Conservation (phyloP, 2,113 vertebrate species). For the Pao palembangensis region DNA sequence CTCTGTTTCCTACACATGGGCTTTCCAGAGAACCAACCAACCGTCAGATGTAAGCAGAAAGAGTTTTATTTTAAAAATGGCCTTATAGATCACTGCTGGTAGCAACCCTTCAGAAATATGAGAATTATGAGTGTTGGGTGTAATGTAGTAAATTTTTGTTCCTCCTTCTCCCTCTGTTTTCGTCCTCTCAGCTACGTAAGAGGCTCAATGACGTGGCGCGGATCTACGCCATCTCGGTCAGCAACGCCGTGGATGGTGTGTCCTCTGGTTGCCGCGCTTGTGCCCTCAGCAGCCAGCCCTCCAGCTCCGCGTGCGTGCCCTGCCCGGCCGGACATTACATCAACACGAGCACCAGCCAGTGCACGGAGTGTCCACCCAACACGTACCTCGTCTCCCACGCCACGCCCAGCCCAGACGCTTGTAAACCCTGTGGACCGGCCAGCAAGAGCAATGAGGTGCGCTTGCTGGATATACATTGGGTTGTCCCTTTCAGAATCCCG, state of each 20-base stretch:
- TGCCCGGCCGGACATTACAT: slow-evolving; percentile 92
- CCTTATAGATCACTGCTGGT: background rate
- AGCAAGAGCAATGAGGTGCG: slow-evolving; percentile 84
- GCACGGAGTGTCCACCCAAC: slow-evolving; percentile 83
- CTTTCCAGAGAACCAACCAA: slow-evolving; percentile 92
- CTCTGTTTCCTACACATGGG: slow-evolving; percentile 93
- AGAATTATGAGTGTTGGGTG: too few species aligned
- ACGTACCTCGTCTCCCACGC: slow-evolving; percentile 85
- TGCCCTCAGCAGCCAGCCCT: slow-evolving; percentile 80
- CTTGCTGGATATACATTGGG: background rate
- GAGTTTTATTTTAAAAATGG: background rate
- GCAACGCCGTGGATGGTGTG: slow-evolving; percentile 85
- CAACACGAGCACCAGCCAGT: slow-evolving; percentile 82
- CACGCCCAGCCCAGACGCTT: slow-evolving; percentile 82
- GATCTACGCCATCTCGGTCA: slow-evolving; percentile 89
- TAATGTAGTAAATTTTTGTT: background rate
- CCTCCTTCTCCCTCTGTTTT: background rate
- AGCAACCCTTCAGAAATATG: too few species aligned
- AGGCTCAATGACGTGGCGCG: slow-evolving; percentile 85
- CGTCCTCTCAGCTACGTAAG: slow-evolving; percentile 75
- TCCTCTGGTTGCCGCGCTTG: slow-evolving; percentile 86
- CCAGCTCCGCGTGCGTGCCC: slow-evolving; percentile 86
- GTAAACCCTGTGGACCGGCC: slow-evolving; percentile 85
- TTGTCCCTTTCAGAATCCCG: too few species aligned
- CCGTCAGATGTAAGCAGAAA: slow-evolving; percentile 84